Evolutionary conservation across 2,113 vertebrate genomes (phyloP), one percentile per base, ranked within the genome.

Genomic region (Prunella himalayana): DNA sequence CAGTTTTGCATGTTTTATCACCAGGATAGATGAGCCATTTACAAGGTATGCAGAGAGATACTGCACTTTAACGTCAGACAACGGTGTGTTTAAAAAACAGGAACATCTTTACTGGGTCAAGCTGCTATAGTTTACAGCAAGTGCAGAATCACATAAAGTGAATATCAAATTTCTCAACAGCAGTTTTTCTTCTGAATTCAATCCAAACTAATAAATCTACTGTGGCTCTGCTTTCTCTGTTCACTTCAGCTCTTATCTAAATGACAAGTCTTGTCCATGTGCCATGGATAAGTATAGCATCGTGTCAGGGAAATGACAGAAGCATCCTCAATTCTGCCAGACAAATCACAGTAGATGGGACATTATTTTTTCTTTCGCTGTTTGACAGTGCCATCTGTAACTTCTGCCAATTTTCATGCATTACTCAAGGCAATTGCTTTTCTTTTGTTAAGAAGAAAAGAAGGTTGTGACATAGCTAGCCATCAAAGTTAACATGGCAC

Each of bases 331-430:
- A 21, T 91, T 72, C 83, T 95, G 75, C 81, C 80, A 97, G 88
- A 94, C 87, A 89, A 87, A 92, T 92, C 66, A 82, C 65, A 75
- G 57, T 92, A 83, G 68, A 90, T 78, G 39, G 68, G 71, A 94
- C 77, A 72, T 87, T 82, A 82, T 60, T 88, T 88, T 94, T 68
- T 42, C 45, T 80, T 81, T 82, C 1, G 1, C 82, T 76, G 53
- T 89, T 93, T 92, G 86, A 93, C 63, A 91, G 82, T 60, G 50
- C 56, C 72, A 88, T 83, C 82, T 94, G 80, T 65, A 95, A 88
- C 69, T 92, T 60, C 65, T 78, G 79, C 41, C 88, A 93, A 35
- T 91, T 91, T 92, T 53, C 44, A 11, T 41, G 57, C 44, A 44
- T 49, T 88, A 73, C 75, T 91, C 47, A 76, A 63, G 57, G 63